Percentiles rank a stretch among this genome's conserved stretches.
phyloP scores from a whole-genome alignment of 1,140 invertebrate genomes.

The silkworm (Bombyx mori) region DNA sequence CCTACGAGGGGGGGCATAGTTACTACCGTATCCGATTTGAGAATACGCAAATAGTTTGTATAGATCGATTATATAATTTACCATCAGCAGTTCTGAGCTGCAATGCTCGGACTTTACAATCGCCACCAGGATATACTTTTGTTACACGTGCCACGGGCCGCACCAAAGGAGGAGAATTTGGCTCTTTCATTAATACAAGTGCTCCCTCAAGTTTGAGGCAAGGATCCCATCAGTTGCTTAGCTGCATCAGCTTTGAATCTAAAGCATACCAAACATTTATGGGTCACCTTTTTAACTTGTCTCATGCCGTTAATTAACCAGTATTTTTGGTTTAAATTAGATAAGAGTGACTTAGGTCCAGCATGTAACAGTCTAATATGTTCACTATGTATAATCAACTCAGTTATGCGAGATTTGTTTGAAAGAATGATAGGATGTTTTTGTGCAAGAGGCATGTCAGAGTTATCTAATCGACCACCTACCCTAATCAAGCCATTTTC shows the following conservation, averaged over 20 bases:
- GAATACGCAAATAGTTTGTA: slow-evolving; percentile 7
- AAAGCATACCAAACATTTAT: slow-evolving; percentile 32
- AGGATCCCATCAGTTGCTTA: slow-evolving; percentile 14
- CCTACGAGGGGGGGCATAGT: too few species aligned
- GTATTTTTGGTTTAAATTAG: slow-evolving; percentile 21
- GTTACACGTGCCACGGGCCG: slow-evolving; percentile 12
- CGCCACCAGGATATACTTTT: slow-evolving; percentile 9
- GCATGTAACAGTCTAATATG: slow-evolving; percentile 22
- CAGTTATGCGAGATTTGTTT: slow-evolving; percentile 17
- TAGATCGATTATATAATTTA: slow-evolving; percentile 8
- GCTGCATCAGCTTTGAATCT: slow-evolving; percentile 16
- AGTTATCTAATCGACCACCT: slow-evolving; percentile 24
- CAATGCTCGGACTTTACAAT: slow-evolving; percentile 8
- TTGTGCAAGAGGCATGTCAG: slow-evolving; percentile 15
- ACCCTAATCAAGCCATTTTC: slow-evolving; percentile 21
- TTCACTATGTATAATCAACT: slow-evolving; percentile 13
- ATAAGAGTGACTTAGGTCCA: slow-evolving; percentile 19
- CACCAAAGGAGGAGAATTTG: slow-evolving; percentile 5
- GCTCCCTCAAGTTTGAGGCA: too few species aligned
- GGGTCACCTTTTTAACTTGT: slow-evolving; percentile 18
- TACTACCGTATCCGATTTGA: too few species aligned
- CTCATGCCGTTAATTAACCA: slow-evolving; percentile 30
- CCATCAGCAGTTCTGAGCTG: slow-evolving; percentile 9
- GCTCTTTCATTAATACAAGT: slow-evolving; percentile 6
- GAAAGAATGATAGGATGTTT: slow-evolving; percentile 32